phyloP scores from a whole-genome alignment of 2,797 vertebrate species.

The Oreochromis grahami region DNA sequence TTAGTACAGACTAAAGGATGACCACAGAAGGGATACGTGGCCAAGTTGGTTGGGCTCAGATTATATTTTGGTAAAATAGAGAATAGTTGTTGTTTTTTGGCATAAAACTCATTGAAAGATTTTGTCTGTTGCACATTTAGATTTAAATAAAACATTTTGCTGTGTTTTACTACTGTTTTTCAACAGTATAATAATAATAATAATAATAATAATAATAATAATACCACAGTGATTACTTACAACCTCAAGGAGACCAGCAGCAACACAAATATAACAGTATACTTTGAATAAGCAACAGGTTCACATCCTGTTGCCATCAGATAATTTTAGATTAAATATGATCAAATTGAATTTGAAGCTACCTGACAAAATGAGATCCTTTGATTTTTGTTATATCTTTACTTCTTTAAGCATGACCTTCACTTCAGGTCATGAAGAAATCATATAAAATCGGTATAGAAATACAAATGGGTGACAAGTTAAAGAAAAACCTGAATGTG shows the following conservation, averaged over 20 bases:
- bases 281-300: neutral
- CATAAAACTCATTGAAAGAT: neutral
- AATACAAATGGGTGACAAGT: neutral
- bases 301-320: neutral
- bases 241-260: neutral
- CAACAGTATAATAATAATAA: accelerated
- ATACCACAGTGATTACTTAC: neutral
- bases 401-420: accelerated
- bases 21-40: neutral
- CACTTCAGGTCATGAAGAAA: neutral
- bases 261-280: neutral
- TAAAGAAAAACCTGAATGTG: neutral
- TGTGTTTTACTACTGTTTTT: neutral
- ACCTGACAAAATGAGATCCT: neutral
- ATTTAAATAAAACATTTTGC: neutral
- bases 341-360: neutral
- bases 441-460: neutral
- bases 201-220: neutral
- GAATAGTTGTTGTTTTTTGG: neutral
- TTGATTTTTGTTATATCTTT: neutral
- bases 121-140: neutral
- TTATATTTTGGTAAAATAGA: neutral
- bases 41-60: neutral
- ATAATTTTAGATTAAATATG: neutral
- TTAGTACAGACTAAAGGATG: neutral